Percentiles rank a stretch among this genome's conserved stretches.
Evolutionary conservation across 1,140 invertebrate species (phyloP).

Genomic region (Melanaphis sacchari): DNA sequence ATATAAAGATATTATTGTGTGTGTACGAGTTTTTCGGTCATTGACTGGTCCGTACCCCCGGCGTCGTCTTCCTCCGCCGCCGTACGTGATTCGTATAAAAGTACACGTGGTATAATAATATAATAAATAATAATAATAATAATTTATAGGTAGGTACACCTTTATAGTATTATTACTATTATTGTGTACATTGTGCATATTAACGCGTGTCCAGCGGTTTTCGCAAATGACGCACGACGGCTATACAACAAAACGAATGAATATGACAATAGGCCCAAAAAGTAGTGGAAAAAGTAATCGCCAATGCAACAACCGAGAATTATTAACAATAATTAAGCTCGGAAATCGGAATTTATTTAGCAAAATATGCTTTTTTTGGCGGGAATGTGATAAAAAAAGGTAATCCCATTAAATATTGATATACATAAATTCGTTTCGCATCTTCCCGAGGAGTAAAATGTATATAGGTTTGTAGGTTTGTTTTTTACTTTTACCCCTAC

Average conservation of each 20-base stretch:
- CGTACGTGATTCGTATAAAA: not conserved
- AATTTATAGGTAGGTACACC: not conserved
- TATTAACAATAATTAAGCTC: not conserved
- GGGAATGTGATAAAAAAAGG: not conserved
- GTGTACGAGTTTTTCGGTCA: constrained; percentile 22
- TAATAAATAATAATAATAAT: constrained; percentile 27
- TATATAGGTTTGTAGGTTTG: not conserved
- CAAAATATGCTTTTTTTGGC: not conserved
- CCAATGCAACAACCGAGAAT: not conserved
- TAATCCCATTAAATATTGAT: not conserved
- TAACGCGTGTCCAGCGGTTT: not conserved
- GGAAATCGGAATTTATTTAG: no score
- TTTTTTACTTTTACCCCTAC: not conserved
- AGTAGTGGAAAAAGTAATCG: not conserved
- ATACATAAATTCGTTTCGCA: not conserved
- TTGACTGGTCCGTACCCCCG: constrained; percentile 1
- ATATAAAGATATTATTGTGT: not conserved
- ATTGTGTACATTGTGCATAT: not conserved
- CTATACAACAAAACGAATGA: not conserved
- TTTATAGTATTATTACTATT: not conserved
- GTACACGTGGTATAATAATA: not conserved
- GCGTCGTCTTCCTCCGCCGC: not conserved
- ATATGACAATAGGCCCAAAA: not conserved
- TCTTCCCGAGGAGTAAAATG: not conserved
- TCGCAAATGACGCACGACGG: not conserved